Percentiles rank a stretch among this genome's conserved stretches.
These are phyloP conservation scores for Drosophila sechellia DNA, from an alignment of 1,140 invertebrate species.

Conservation along the genomic window DNA sequence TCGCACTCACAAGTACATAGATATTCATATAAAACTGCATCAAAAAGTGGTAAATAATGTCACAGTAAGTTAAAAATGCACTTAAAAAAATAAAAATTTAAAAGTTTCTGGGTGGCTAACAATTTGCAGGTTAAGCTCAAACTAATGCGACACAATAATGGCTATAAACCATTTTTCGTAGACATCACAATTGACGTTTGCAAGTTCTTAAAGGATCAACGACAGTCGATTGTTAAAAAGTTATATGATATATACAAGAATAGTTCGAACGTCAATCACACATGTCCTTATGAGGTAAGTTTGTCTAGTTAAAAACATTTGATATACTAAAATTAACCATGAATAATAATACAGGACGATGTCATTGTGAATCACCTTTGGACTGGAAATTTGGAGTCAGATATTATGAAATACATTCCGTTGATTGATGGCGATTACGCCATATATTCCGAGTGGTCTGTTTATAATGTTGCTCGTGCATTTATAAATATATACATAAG, in stretches of 20 bases:
- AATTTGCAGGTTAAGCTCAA: conserved; percentile 21
- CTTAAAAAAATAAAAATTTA: not conserved
- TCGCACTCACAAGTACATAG: conserved; percentile 57
- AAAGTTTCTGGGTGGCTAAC: too few relatives aligned
- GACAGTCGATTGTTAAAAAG: conserved; percentile 14
- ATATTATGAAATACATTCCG: conserved; percentile 18
- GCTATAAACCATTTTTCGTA: conserved; percentile 49
- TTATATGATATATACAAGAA: conserved; percentile 17
- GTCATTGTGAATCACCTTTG: conserved; percentile 46
- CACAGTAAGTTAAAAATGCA: conserved; percentile 15
- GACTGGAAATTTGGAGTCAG: conserved; percentile 32
- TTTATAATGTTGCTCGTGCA: not conserved
- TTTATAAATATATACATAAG: conserved; percentile 22
- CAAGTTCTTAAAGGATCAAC: conserved; percentile 18
- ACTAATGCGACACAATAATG: conserved; percentile 38
- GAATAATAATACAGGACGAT: conserved; percentile 29
- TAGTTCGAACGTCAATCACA: conserved; percentile 54
- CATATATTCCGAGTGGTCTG: not conserved
- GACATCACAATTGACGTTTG: conserved; percentile 38
- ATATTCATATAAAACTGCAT: conserved; percentile 7
- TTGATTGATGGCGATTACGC: conserved; percentile 44
- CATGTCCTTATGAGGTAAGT: conserved; percentile 58
- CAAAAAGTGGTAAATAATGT: conserved; percentile 23
- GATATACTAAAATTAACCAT: not conserved
- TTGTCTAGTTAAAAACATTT: not conserved